Percentiles rank a stretch among this genome's conserved stretches.
Evolutionary conservation across 1,140 invertebrate species (phyloP).

Genomic region (Lethocerus indicus): DNA sequence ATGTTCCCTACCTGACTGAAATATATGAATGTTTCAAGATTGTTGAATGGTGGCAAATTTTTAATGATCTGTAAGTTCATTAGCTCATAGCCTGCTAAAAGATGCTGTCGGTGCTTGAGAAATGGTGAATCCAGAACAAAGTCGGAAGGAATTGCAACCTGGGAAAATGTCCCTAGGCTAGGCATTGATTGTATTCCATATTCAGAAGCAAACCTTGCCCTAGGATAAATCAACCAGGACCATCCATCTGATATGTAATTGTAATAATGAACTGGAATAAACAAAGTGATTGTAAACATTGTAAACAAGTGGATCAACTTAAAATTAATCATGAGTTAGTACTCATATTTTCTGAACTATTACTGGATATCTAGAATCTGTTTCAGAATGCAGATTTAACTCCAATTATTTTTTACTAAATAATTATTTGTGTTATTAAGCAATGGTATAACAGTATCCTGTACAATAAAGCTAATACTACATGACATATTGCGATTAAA

Average conservation of each 20-base stretch:
- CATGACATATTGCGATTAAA: too few species aligned
- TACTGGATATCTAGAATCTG: too few species aligned
- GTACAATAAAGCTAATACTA: too few species aligned
- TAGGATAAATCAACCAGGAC: slow-evolving; percentile 56
- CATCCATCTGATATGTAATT: slow-evolving; percentile 71
- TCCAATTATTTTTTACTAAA: too few species aligned
- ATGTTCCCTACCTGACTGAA: slow-evolving; percentile 44
- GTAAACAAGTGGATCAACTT: too few species aligned
- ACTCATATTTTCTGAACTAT: too few species aligned
- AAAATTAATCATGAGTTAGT: too few species aligned
- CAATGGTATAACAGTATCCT: too few species aligned
- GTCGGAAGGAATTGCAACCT: slow-evolving; percentile 36
- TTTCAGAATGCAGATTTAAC: too few species aligned
- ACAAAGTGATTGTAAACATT: too few species aligned
- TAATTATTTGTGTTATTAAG: too few species aligned
- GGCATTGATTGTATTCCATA: slow-evolving; percentile 90
- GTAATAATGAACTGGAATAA: slow-evolving; percentile 71
- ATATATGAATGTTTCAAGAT: slow-evolving; percentile 41
- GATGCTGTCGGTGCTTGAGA: slow-evolving; percentile 66
- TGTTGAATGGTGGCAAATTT: slow-evolving; percentile 10
- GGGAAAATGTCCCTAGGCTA: slow-evolving; percentile 38
- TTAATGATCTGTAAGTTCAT: slow-evolving; percentile 24
- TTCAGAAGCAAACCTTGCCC: slow-evolving; percentile 79
- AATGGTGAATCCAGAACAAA: slow-evolving; percentile 40
- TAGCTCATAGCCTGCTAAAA: slow-evolving; percentile 44